Evolutionary conservation across 2,888 invertebrate species (phyloP).

Genomic region (Dynastes grantii): DNA sequence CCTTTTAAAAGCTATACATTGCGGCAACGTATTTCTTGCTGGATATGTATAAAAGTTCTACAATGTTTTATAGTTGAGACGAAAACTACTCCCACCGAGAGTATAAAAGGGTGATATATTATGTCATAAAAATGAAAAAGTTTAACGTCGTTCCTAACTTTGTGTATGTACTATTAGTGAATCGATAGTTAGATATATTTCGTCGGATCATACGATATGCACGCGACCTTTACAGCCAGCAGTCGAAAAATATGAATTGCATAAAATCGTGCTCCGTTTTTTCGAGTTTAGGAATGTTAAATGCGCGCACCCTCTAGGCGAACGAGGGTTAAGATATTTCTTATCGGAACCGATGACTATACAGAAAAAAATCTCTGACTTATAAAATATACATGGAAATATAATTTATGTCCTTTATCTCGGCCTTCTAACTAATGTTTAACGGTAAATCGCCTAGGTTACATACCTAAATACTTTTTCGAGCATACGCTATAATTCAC

Average conservation of each 20-base stretch:
- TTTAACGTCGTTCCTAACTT: conserved; percentile 18
- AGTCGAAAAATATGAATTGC: conserved; percentile 48
- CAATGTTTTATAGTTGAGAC: neutral
- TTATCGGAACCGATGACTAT: conserved; percentile 30
- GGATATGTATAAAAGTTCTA: conserved; percentile 16
- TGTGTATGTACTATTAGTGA: neutral
- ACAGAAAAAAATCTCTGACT: conserved; percentile 26
- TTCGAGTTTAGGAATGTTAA: conserved; percentile 39
- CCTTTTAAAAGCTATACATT: neutral
- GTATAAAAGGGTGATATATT: conserved; percentile 30
- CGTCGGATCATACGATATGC: conserved; percentile 20
- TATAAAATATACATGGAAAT: conserved; percentile 30
- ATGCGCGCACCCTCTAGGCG: conserved; percentile 17
- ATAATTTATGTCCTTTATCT: conserved; percentile 33
- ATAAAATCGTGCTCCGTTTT: conserved; percentile 37
- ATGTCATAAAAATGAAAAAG: conserved; percentile 35
- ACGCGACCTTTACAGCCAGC: conserved; percentile 17
- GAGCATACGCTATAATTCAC: conserved; percentile 2
- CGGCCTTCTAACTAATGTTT: conserved; percentile 18
- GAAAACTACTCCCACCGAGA: conserved; percentile 5
- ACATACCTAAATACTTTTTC: conserved; percentile 17
- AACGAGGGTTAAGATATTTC: conserved; percentile 14
- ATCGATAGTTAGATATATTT: conserved; percentile 22
- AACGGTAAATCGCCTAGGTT: conserved; percentile 6
- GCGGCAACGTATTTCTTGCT: neutral